Conservation (phyloP, 2,888 invertebrate genomes). For the Ophion obscuratus region DNA sequence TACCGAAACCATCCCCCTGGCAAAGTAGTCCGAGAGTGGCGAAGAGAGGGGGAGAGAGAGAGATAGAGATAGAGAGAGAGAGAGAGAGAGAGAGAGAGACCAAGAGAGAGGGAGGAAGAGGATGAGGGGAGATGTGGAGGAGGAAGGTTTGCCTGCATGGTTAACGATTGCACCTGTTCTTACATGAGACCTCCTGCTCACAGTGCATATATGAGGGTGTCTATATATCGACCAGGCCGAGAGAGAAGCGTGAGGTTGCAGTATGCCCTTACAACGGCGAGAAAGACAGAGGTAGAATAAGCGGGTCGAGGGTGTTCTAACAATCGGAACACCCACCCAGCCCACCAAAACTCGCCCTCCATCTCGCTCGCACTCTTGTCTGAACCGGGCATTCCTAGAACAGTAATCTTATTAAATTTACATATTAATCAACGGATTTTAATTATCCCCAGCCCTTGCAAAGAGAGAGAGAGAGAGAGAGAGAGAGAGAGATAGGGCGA, state of each 20-base stretch:
- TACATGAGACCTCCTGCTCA: constrained; percentile 59
- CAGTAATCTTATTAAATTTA: constrained; percentile 99
- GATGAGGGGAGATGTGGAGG: constrained; percentile 2
- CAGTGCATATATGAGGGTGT: constrained; percentile 28
- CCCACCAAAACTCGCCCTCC: constrained; percentile 50
- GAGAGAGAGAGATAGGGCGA: constrained; percentile 38
- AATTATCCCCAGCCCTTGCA: constrained; percentile 92
- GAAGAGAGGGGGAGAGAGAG: not conserved
- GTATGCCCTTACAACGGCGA: constrained; percentile 12
- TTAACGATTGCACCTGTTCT: constrained; percentile 67
- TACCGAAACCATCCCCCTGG: constrained; percentile 37
- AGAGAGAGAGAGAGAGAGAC: not conserved
- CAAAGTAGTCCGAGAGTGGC: constrained; percentile 42
- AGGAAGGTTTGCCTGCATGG: constrained; percentile 51
- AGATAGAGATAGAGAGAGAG: not conserved
- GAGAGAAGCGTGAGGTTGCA: not conserved
- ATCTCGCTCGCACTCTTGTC: constrained; percentile 75
- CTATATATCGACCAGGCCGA: constrained; percentile 38
- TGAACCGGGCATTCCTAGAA: constrained; percentile 90
- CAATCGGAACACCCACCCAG: constrained; percentile 67
- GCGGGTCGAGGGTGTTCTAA: constrained; percentile 61
- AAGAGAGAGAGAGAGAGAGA: constrained; percentile 69
- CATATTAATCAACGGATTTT: constrained; percentile 99
- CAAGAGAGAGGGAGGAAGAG: not conserved
- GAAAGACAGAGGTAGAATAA: constrained; percentile 9